Conservation (phyloP, 2,113 vertebrate genomes). For the Poeciliopsis occidentalis region DNA sequence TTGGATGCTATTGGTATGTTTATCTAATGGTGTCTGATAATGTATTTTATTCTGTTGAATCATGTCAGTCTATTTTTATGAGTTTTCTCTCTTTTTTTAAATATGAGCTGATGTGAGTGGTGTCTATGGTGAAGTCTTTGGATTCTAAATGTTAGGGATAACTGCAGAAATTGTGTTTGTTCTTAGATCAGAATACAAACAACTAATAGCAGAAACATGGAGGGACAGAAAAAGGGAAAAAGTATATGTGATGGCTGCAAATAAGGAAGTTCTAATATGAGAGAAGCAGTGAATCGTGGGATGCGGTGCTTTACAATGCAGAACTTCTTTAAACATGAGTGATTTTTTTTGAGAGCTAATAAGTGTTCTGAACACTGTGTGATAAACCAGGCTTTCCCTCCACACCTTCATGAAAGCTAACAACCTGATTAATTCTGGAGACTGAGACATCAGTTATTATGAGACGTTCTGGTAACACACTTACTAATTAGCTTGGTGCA, state of each 20-base stretch:
- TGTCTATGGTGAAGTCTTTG: too few relatives aligned
- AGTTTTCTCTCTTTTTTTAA: too few relatives aligned
- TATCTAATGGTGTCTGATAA: too few relatives aligned
- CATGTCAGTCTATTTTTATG: too few relatives aligned
- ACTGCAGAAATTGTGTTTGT: neutral
- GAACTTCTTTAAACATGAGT: slow-evolving; percentile 69
- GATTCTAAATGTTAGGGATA: too few relatives aligned
- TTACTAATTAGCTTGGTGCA: slow-evolving; percentile 49
- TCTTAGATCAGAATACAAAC: slow-evolving; percentile 29
- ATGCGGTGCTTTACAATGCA: slow-evolving; percentile 67
- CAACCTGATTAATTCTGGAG: slow-evolving; percentile 64
- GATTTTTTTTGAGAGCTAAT: slow-evolving; percentile 70
- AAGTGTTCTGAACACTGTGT: slow-evolving; percentile 55
- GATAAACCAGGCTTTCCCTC: slow-evolving; percentile 37
- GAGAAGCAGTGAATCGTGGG: slow-evolving; percentile 51
- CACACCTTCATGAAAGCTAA: slow-evolving; percentile 53
- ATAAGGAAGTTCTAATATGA: slow-evolving; percentile 55
- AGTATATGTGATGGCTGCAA: slow-evolving; percentile 52
- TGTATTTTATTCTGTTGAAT: too few relatives aligned
- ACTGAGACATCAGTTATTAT: slow-evolving; percentile 31
- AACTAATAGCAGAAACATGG: slow-evolving; percentile 14
- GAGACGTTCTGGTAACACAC: slow-evolving; percentile 35
- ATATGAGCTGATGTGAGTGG: too few relatives aligned
- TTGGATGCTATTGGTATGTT: too few relatives aligned
- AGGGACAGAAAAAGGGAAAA: neutral